These are phyloP conservation scores for Melipona beecheii DNA, from an alignment of 2,888 invertebrate genomes.

Conservation along the genomic window DNA sequence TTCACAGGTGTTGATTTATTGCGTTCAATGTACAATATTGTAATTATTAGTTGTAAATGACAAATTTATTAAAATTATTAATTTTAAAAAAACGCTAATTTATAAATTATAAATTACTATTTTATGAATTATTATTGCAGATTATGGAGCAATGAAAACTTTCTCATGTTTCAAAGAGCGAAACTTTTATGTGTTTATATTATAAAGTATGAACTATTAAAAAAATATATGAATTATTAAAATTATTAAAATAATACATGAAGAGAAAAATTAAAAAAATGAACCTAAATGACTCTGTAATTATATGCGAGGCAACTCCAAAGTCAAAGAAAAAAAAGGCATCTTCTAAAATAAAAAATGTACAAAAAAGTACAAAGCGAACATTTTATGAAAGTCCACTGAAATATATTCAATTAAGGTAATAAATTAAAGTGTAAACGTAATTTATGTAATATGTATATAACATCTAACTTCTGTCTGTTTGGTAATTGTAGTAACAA, in stretches of 20 bases:
- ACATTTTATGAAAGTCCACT: constrained; percentile 46
- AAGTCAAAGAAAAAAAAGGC: not conserved
- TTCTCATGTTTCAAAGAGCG: not conserved
- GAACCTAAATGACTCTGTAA: constrained; percentile 41
- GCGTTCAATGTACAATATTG: not conserved
- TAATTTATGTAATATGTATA: not conserved
- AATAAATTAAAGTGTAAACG: constrained; percentile 1
- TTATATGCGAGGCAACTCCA: constrained; percentile 23
- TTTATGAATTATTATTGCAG: not conserved
- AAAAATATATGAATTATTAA: not conserved
- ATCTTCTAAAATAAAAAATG: not conserved
- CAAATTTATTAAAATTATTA: not conserved
- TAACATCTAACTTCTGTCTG: not conserved
- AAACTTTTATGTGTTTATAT: not conserved
- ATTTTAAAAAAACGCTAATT: not conserved
- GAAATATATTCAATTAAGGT: constrained; percentile 56
- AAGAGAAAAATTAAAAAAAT: constrained; percentile 19
- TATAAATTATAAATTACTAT: not conserved
- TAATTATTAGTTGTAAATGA: constrained; percentile 3
- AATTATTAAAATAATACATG: not conserved
- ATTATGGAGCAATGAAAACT: not conserved
- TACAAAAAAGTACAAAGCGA: not conserved
- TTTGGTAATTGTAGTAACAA: constrained; percentile 19
- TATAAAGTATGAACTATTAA: not conserved
- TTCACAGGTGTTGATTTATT: not conserved